Percentiles rank a stretch among this genome's conserved stretches.
phyloP scores from a whole-genome alignment of 2,888 invertebrate species.

The Folsomia candida region DNA sequence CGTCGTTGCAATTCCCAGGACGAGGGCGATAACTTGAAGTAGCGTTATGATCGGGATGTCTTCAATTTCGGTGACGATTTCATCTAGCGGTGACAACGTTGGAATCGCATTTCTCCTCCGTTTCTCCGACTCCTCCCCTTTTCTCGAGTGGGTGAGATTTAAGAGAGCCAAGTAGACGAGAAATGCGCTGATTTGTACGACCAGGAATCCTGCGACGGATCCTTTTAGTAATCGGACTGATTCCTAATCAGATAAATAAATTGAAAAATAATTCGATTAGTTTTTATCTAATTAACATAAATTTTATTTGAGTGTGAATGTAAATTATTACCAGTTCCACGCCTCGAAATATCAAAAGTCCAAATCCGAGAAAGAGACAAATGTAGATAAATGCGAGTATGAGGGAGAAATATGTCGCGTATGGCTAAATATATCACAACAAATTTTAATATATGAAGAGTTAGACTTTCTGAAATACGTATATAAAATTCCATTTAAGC shows the following conservation, averaged over 20 bases:
- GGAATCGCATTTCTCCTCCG: background rate
- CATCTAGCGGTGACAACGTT: too few relatives aligned
- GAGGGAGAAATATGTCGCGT: conserved; percentile 28
- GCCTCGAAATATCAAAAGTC: conserved; percentile 27
- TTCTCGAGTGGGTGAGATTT: conserved; percentile 8
- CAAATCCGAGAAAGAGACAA: conserved; percentile 24
- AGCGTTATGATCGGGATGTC: conserved; percentile 20
- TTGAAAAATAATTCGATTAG: background rate
- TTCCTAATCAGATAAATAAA: conserved; percentile 20
- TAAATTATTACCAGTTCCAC: conserved; percentile 25
- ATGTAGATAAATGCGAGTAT: conserved; percentile 31
- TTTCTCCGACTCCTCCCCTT: background rate
- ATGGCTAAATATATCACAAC: conserved; percentile 21
- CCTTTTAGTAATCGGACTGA: conserved; percentile 21
- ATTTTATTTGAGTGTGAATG: too few relatives aligned
- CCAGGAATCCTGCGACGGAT: conserved; percentile 25
- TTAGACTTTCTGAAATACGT: too few relatives aligned
- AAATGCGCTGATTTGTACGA: conserved; percentile 27
- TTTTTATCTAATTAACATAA: conserved; percentile 1
- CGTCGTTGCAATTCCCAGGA: conserved; percentile 19
- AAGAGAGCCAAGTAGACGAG: conserved; percentile 24
- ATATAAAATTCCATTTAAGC: too few relatives aligned
- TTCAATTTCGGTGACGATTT: background rate
- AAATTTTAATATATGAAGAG: too few relatives aligned
- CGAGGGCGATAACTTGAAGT: conserved; percentile 15